A percentile compares a stretch with the other conserved stretches of the same genome.
Conservation (phyloP, 1,140 invertebrate genomes). For the Brachionus manjavacas region DNA sequence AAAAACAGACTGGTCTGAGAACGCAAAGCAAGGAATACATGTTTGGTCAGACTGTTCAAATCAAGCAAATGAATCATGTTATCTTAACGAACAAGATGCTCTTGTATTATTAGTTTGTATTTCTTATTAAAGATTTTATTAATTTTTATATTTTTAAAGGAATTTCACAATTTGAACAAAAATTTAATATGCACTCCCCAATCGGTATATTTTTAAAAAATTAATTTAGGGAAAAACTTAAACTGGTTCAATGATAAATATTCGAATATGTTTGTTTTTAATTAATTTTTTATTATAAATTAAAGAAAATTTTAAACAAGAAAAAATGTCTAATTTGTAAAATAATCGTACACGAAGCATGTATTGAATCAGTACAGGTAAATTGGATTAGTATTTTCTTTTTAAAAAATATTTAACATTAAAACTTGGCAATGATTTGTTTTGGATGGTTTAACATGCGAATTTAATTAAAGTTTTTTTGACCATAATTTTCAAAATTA, state of each 20-base stretch:
- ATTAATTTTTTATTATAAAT: not conserved
- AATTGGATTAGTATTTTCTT: not conserved
- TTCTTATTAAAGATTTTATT: not conserved
- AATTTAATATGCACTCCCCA: not conserved
- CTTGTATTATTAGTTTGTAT: not conserved
- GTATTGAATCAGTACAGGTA: slow-evolving; percentile 29
- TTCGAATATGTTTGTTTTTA: not conserved
- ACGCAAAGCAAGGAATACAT: slow-evolving; percentile 16
- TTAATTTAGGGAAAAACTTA: not conserved
- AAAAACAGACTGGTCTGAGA: not conserved
- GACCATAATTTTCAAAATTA: too few relatives aligned
- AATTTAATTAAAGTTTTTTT: too few relatives aligned
- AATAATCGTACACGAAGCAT: slow-evolving; percentile 30
- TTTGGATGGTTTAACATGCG: too few relatives aligned
- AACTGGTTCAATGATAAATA: too few relatives aligned
- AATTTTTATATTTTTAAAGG: not conserved
- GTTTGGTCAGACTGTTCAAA: not conserved
- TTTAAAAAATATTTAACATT: not conserved
- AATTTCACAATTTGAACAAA: not conserved
- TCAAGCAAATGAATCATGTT: slow-evolving; percentile 2
- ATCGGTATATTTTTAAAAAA: not conserved
- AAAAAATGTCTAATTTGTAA: slow-evolving; percentile 32
- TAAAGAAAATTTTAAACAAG: not conserved
- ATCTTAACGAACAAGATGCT: not conserved
- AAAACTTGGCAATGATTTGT: not conserved